These are phyloP conservation scores for Bos javanicus DNA, from an alignment of 2,113 vertebrate species.

Conservation along the genomic window DNA sequence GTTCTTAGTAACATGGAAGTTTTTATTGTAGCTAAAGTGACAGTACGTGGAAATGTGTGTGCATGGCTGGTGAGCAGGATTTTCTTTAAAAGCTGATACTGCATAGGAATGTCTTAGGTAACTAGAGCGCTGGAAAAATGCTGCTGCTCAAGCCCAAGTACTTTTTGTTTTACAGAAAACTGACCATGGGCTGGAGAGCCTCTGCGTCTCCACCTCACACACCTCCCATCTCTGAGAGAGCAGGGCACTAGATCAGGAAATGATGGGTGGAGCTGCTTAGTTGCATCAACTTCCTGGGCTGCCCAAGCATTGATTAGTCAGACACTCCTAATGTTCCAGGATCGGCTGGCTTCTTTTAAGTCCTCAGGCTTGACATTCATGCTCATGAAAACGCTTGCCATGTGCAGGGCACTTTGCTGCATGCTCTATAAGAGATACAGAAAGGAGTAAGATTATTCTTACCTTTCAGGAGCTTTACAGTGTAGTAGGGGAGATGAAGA, in stretches of 20 bases:
- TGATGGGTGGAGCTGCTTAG: background rate
- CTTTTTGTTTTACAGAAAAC: background rate
- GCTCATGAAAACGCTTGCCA: background rate
- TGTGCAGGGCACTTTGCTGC: background rate
- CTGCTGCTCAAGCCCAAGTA: background rate
- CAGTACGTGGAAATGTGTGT: slow-evolving; percentile 28
- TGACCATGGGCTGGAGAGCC: background rate
- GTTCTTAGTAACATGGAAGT: background rate
- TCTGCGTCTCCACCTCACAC: background rate
- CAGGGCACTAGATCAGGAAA: background rate
- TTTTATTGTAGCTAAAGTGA: slow-evolving; percentile 31
- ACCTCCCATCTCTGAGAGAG: background rate
- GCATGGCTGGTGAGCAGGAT: background rate
- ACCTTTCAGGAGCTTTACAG: background rate
- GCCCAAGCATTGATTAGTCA: background rate
- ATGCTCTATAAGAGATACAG: background rate
- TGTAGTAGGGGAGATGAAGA: background rate
- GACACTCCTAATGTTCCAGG: background rate
- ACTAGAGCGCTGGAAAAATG: background rate
- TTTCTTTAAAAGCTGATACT: slow-evolving; percentile 48
- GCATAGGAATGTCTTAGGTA: background rate
- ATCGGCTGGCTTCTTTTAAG: background rate
- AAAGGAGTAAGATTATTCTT: background rate
- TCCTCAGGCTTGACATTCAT: background rate
- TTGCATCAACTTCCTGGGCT: background rate